Evolutionary conservation across 2,797 vertebrate genomes (phyloP).

Genomic region (Acanthiza pusilla): DNA sequence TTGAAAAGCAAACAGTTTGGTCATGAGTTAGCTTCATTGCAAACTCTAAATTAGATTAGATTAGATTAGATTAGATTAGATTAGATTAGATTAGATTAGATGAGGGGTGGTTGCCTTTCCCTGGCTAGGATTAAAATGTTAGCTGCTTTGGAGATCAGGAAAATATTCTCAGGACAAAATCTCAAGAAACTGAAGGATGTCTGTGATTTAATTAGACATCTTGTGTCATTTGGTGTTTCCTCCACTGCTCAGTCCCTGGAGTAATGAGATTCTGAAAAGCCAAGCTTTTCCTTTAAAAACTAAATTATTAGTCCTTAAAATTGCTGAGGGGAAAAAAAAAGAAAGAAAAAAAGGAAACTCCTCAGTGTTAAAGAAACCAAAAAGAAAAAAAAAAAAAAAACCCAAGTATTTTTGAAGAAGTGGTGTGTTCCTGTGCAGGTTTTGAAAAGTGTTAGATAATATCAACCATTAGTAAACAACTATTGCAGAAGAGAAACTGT

Average conservation of each 20-base stretch:
- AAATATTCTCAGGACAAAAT: constrained; percentile 12
- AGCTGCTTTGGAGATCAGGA: background rate
- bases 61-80: background rate
- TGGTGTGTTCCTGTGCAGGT: background rate
- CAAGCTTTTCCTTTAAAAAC: background rate
- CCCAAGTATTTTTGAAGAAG: background rate
- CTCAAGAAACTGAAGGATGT: background rate
- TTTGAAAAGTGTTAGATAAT: background rate
- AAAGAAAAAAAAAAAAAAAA: background rate
- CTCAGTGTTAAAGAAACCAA: background rate
- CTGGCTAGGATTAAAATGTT: constrained; percentile 6
- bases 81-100: background rate
- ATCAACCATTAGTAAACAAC: background rate
- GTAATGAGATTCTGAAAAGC: background rate
- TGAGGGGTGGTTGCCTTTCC: background rate
- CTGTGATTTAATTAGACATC: constrained; percentile 2
- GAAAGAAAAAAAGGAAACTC: background rate
- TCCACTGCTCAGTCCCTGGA: background rate
- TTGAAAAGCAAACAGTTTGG: background rate
- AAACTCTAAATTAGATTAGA: background rate
- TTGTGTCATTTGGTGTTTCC: background rate
- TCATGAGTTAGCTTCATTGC: background rate
- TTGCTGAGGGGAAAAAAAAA: background rate
- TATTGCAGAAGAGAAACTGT: background rate
- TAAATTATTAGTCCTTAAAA: background rate